Percentiles rank a stretch among this genome's conserved stretches.
phyloP scores from a whole-genome alignment of 2,113 vertebrate genomes.

The Cathartes aura region DNA sequence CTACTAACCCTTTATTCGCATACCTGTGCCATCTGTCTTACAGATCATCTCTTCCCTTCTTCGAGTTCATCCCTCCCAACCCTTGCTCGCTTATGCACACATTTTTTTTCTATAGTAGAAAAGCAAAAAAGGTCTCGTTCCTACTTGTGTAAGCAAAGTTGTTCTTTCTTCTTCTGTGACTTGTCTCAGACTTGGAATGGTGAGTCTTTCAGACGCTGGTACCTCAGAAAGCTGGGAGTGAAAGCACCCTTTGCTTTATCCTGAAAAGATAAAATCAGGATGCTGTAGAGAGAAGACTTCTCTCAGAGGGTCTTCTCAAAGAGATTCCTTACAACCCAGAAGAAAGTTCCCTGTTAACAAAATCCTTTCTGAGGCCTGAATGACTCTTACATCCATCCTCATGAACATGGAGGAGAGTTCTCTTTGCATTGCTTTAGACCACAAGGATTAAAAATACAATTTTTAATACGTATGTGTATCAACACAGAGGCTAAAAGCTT shows the following conservation, averaged over 20 bases:
- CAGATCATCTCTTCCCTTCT: background rate
- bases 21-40: background rate
- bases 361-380: background rate
- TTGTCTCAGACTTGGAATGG: background rate
- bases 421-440: background rate
- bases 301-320: background rate
- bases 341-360: background rate
- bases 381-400: background rate
- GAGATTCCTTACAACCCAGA: background rate
- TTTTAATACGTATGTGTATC: background rate
- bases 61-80: background rate
- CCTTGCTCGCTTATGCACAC: fast-evolving
- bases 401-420: fast-evolving
- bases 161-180: background rate
- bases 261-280: background rate
- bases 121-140: background rate
- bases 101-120: fast-evolving
- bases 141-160: background rate
- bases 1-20: background rate
- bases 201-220: fast-evolving
- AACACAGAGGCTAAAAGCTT: background rate
- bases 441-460: background rate
- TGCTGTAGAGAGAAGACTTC: background rate
- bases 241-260: background rate
- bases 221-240: background rate